Conservation (phyloP, 2,797 vertebrate genomes). For the Tapera naevia region DNA sequence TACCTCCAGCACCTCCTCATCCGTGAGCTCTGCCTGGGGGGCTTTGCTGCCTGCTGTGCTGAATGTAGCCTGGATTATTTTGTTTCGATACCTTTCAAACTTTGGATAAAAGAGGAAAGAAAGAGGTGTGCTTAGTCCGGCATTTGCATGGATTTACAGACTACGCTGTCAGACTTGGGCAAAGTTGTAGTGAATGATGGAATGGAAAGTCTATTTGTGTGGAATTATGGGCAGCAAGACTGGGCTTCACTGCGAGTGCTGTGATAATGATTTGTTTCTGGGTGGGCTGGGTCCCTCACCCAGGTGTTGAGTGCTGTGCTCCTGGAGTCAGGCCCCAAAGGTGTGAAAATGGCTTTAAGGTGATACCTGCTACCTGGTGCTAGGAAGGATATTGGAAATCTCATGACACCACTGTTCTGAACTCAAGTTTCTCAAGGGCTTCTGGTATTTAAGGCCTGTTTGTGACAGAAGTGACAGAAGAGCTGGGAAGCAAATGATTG, state of each 20-base stretch:
- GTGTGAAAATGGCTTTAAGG: background rate
- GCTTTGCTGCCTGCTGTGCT: background rate
- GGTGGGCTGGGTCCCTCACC: background rate
- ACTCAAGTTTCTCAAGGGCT: background rate
- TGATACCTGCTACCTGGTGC: background rate
- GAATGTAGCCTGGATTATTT: constrained; percentile 73
- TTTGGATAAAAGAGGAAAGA: background rate
- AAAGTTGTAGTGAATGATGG: background rate
- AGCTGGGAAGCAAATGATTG: background rate
- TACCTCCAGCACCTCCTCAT: constrained; percentile 66
- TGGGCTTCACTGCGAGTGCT: background rate
- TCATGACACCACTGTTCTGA: background rate
- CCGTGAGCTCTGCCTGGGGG: constrained; percentile 28
- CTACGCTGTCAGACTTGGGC: background rate
- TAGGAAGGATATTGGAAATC: background rate
- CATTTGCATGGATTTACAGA: background rate
- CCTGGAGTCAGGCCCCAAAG: no score
- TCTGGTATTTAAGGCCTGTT: background rate
- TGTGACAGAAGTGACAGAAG: background rate
- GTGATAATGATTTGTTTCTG: background rate
- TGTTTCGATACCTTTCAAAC: constrained; percentile 73
- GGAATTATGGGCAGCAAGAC: background rate
- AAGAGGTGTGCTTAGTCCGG: background rate
- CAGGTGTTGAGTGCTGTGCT: background rate
- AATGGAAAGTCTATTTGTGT: background rate